phyloP scores from a whole-genome alignment of 2,888 invertebrate species.

The Melanostoma scalare region DNA sequence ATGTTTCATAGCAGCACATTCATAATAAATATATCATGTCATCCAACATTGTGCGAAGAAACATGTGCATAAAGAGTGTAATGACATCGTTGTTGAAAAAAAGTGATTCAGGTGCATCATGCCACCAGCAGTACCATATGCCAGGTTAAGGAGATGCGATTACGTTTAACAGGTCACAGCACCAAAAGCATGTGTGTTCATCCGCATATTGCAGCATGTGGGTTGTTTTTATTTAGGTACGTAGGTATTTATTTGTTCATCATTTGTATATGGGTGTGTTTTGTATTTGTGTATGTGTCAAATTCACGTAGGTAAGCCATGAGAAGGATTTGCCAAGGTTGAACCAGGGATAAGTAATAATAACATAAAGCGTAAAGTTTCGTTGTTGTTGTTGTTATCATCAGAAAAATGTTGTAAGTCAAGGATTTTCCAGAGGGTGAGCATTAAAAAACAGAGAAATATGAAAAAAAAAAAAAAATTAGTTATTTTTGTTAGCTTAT shows the following conservation, averaged over 20 bases:
- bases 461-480: slow-evolving; percentile 14
- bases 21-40: not conserved
- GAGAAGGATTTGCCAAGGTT: slow-evolving; percentile 28
- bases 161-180: slow-evolving; percentile 60
- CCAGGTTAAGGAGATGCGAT: slow-evolving; percentile 40
- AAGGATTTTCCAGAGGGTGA: slow-evolving; percentile 33
- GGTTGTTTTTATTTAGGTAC: not conserved
- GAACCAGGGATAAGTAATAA: slow-evolving; percentile 25
- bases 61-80: not conserved
- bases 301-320: slow-evolving; percentile 32
- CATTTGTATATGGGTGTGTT: slow-evolving; percentile 4
- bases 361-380: slow-evolving; percentile 18
- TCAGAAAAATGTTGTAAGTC: slow-evolving; percentile 22
- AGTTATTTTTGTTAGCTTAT: not conserved
- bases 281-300: slow-evolving; percentile 9
- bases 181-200: slow-evolving; percentile 39
- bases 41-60: slow-evolving; percentile 7
- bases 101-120: not conserved
- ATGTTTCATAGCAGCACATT: slow-evolving; percentile 15
- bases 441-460: slow-evolving; percentile 22
- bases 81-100: slow-evolving; percentile 32
- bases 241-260: slow-evolving; percentile 9
- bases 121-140: slow-evolving; percentile 29
- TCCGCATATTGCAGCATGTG: slow-evolving; percentile 33
- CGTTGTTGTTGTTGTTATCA: slow-evolving; percentile 13